Base-by-base conservation (phyloP, 37 sponge, comb jelly and placozoan genomes). In the Ianthella basta region DNA sequence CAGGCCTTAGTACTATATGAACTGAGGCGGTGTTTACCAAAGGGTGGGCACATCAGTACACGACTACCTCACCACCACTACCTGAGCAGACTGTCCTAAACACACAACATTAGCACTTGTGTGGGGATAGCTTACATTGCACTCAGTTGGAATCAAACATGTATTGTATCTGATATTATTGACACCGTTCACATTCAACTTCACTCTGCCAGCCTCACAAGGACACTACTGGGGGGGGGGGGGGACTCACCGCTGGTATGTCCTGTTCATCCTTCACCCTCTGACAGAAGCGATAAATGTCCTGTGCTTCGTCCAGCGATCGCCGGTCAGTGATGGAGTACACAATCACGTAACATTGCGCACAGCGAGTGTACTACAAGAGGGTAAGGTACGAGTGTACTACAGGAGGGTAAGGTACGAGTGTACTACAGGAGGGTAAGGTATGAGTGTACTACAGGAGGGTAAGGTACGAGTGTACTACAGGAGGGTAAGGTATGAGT, bases 311-410 rank as follows among this genome's bases (percentile, higher is more conserved):
- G 0, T 86, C 78, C 82, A 97, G 92, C 27, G 95, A 90, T 3
- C 20, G 38, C 18, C 79, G 54, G 69, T 86, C 83, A n/a, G 91
- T 92, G 72, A 97, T 88, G 27, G 95, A 90, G 91, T 92, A 97
- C n/a, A 97, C 91, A 15, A 97, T 79, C 68, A 97, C 56, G 86
- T 94, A 97, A 78, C 95, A 94, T 21, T 94, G 85, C 0, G 89
- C 92, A 36, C 37, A 33, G 25, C 92, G 83, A 60, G 94, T 91
- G 81, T 97, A 97, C 94, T 96, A 63, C 55, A 91, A 15, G 3
- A 21, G 50, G 21, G 44, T 44, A 39, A 10, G 30, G 35, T 72
- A 23, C 8, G 4, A 72, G 2, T 13, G 12, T 10, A 38, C 75
- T 72, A 14, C 55, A 91, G n/a, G 3, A 21, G 50, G 21, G 44